A percentile compares a stretch with the other conserved stretches of the same genome.
Conservation (phyloP, 2,113 vertebrate genomes). For the Sceloporus undulatus region DNA sequence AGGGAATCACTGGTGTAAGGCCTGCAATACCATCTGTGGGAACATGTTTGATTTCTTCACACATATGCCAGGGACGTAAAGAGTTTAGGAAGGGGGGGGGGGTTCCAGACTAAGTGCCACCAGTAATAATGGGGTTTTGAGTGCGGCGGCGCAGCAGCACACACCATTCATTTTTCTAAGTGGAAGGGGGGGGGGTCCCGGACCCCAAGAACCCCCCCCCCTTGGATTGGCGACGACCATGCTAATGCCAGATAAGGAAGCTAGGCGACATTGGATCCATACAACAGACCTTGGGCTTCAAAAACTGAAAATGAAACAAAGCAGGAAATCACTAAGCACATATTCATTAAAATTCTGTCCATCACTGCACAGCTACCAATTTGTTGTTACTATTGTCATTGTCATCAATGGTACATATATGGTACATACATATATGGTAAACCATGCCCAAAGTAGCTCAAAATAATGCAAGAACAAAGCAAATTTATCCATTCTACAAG, state of each 20-base stretch:
- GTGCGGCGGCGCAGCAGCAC: too few relatives aligned
- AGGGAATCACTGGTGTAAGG: slow-evolving; percentile 97
- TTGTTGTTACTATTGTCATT: background rate
- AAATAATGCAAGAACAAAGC: too few relatives aligned
- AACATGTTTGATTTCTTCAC: slow-evolving; percentile 98
- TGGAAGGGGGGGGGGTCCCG: too few relatives aligned
- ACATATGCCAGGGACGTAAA: too few relatives aligned
- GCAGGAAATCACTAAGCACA: background rate
- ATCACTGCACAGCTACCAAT: too few relatives aligned
- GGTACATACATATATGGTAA: background rate
- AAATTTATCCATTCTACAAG: background rate
- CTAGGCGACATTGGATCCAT: slow-evolving; percentile 94
- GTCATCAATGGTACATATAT: background rate
- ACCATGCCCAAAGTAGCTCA: background rate
- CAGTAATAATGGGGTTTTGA: too few relatives aligned
- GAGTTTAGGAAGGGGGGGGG: too few relatives aligned
- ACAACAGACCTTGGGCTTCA: slow-evolving; percentile 93
- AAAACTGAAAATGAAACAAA: slow-evolving; percentile 81
- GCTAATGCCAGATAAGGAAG: too few relatives aligned
- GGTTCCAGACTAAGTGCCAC: too few relatives aligned
- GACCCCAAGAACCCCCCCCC: too few relatives aligned
- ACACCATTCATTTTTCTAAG: too few relatives aligned
- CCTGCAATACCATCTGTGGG: slow-evolving; percentile 92
- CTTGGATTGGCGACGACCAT: too few relatives aligned
- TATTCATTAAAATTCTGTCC: background rate